Percentiles rank a stretch among this genome's conserved stretches.
Evolutionary conservation across 1,140 invertebrate genomes (phyloP).

Genomic region (Magallana angulata): DNA sequence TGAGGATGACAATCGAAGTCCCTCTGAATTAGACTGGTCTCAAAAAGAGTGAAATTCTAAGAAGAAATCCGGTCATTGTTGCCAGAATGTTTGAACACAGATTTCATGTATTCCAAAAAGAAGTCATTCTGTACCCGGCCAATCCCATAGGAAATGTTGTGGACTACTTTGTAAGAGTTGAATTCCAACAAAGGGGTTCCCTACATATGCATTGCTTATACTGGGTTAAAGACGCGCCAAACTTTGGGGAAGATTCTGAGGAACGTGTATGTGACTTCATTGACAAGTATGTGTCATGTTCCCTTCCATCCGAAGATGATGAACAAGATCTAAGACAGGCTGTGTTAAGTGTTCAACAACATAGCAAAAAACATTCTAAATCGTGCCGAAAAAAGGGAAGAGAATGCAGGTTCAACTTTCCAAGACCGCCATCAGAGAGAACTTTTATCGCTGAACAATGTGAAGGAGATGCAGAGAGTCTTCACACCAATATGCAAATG

Average conservation of each 20-base stretch:
- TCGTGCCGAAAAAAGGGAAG: conserved; percentile 28
- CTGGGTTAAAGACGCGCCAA: conserved; percentile 73
- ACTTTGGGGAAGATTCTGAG: not conserved
- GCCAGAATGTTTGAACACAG: conserved; percentile 45
- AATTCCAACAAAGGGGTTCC: too few relatives aligned
- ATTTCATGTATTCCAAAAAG: conserved; percentile 23
- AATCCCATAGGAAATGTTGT: conserved; percentile 42
- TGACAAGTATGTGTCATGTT: conserved; percentile 45
- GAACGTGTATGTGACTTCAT: conserved; percentile 44
- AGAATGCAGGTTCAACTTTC: conserved; percentile 35
- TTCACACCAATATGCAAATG: not conserved
- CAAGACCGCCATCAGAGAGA: conserved; percentile 25
- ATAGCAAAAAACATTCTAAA: conserved; percentile 36
- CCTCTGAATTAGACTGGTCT: too few relatives aligned
- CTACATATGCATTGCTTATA: conserved; percentile 20
- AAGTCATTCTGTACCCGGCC: conserved; percentile 19
- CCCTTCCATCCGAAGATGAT: not conserved
- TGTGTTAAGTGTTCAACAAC: conserved; percentile 26
- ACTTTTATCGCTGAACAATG: conserved; percentile 42
- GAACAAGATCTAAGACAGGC: conserved; percentile 26
- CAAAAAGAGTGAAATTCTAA: not conserved
- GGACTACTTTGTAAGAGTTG: too few relatives aligned
- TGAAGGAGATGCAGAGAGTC: not conserved
- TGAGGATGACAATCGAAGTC: not conserved
- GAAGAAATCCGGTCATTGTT: conserved; percentile 34